Evolutionary conservation across 2,113 vertebrate species (phyloP), one percentile per base, ranked within the genome.

Genomic region (Psephotus haematonotus): DNA sequence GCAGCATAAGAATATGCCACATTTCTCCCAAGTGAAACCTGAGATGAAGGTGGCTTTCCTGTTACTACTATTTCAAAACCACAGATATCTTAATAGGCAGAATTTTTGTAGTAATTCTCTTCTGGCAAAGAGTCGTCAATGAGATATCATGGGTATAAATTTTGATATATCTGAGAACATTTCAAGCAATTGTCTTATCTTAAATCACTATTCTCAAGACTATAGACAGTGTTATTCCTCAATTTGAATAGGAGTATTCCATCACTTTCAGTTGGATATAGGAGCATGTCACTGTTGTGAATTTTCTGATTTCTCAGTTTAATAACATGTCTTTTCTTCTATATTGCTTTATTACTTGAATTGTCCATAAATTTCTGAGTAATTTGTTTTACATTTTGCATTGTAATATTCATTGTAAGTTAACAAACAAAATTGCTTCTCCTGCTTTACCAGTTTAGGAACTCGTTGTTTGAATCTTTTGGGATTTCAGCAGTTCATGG

Each of bases 401-500:
- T 6, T 65, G 11, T 60, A 71, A 17, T 65, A 13, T 9, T 65
- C 3, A 52, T 62, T 70, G 17, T 85, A 67, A 64, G 70, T 92
- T 88, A 90, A 86, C 17, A 43, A 52, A 47, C 47, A n/a, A 70
- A 85, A 85, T 91, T 79, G 4, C 10, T 86, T 77, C 50, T 91
- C 11, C 53, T 41, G n/a, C 77, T 50, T 94, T 90, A 95, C 20
- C 95, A 99, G 99, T 95, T 98, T 99, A 93, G 99, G 99, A 86
- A 98, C 99, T 76, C 99, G 99, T 84, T 99, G 99, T 98, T 98
- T 99, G 97, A 99, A 99, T 97, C 97, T 99, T 77, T 93, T 99
- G 93, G 99, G 99, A 72, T 98, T 99, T 89, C 98, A 99, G 93
- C 99, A 99, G 96, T 99, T 99, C 89, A 98, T 99, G 97, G 98